Conservation (phyloP, 2,888 invertebrate species). For the Carterocephalus palaemon region DNA sequence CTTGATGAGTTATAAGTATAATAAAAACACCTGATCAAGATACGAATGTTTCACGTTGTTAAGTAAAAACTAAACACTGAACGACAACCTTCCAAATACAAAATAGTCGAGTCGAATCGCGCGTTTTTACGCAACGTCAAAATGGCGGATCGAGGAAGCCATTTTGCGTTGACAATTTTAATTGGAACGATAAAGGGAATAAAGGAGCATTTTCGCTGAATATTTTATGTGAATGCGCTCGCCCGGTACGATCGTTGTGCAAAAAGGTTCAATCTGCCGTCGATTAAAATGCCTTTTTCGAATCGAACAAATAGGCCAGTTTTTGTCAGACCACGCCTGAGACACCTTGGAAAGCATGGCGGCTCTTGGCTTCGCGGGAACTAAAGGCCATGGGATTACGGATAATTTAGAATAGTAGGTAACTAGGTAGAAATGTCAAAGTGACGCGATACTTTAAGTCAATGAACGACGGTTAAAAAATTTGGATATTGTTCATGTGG, state of each 20-base stretch:
- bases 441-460: too few relatives aligned
- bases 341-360: conserved; percentile 54
- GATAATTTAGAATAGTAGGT: too few relatives aligned
- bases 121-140: conserved; percentile 48
- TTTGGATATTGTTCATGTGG: too few relatives aligned
- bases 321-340: conserved; percentile 58
- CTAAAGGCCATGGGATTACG: too few relatives aligned
- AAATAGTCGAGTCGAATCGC: conserved; percentile 24
- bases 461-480: too few relatives aligned
- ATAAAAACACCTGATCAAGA: too few relatives aligned
- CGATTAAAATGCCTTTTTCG: conserved; percentile 59
- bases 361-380: too few relatives aligned
- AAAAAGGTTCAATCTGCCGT: conserved; percentile 54
- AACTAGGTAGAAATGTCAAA: too few relatives aligned
- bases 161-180: conserved; percentile 72
- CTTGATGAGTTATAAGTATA: too few relatives aligned
- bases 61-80: too few relatives aligned
- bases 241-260: conserved; percentile 32
- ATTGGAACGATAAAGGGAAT: conserved; percentile 66
- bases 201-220: conserved; percentile 57
- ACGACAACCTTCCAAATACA: conserved; percentile 4
- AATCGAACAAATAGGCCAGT: conserved; percentile 62
- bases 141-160: conserved; percentile 67
- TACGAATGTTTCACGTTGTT: too few relatives aligned
- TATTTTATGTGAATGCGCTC: conserved; percentile 45